Percentiles rank a stretch among this genome's conserved stretches.
phyloP scores from a whole-genome alignment of 2,797 vertebrate species.

The Petrocephalus schoutedeni region DNA sequence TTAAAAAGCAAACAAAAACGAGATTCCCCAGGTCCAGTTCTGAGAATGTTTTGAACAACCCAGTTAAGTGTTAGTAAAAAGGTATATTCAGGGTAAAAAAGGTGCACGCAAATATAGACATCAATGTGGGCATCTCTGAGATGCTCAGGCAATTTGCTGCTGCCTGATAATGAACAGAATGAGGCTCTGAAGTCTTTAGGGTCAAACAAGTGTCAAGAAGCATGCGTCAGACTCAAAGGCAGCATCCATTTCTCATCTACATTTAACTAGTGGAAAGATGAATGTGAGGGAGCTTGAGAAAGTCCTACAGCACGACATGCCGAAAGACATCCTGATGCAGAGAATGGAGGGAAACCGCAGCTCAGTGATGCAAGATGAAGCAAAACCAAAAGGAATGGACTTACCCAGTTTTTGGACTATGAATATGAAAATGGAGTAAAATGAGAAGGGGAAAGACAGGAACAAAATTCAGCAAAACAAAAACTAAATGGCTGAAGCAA shows the following conservation, averaged over 20 bases:
- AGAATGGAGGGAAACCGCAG: conserved; percentile 19
- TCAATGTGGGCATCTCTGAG: background rate
- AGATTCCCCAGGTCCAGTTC: background rate
- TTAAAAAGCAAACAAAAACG: background rate
- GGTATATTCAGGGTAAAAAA: background rate
- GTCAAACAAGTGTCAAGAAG: background rate
- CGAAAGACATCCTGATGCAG: conserved; percentile 14
- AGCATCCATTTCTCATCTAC: background rate
- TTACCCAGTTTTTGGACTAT: conserved; percentile 83
- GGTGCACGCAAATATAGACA: background rate
- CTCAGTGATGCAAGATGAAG: conserved; percentile 36
- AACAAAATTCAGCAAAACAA: conserved; percentile 44
- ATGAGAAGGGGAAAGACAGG: conserved; percentile 43
- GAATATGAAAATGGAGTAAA: conserved; percentile 44
- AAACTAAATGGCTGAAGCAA: conserved; percentile 40
- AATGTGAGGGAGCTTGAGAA: conserved; percentile 34
- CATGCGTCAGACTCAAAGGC: background rate
- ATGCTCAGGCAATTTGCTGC: background rate
- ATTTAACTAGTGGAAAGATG: conserved; percentile 39
- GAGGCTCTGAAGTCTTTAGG: background rate
- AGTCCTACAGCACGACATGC: conserved; percentile 28
- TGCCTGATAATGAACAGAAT: background rate
- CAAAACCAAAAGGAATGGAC: conserved; percentile 57
- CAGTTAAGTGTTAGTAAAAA: conserved; percentile 4
- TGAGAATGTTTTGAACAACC: background rate